Percentiles rank a stretch among this genome's conserved stretches.
phyloP scores from a whole-genome alignment of 2,113 vertebrate genomes.

The Catharus bicknelli region DNA sequence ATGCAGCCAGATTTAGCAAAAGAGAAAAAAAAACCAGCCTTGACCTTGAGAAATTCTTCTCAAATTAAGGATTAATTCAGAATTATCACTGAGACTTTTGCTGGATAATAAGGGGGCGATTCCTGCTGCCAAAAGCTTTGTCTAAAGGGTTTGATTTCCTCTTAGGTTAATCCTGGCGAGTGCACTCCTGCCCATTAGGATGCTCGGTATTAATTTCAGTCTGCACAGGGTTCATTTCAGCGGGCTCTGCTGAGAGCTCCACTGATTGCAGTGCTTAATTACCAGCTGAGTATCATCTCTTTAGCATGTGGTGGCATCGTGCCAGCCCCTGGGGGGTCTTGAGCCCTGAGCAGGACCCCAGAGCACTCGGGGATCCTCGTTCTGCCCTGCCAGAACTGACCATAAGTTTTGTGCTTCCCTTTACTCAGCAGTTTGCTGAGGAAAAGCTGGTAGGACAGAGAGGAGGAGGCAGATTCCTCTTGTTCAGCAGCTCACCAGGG shows the following conservation, averaged over 20 bases:
- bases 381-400: background rate
- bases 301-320: background rate
- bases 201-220: constrained; percentile 15
- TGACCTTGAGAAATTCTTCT: constrained; percentile 27
- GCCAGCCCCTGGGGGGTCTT: background rate
- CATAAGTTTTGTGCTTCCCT: background rate
- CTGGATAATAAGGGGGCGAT: background rate
- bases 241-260: constrained; percentile 9
- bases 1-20: background rate
- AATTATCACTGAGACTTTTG: accelerated
- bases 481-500: background rate
- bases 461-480: background rate
- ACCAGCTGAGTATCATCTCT: background rate
- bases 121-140: constrained; percentile 4
- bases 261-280: constrained; percentile 44
- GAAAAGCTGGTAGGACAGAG: background rate
- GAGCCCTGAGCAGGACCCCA: background rate
- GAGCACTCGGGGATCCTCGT: accelerated
- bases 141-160: constrained; percentile 1
- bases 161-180: background rate
- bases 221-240: constrained; percentile 24
- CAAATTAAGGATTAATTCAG: background rate
- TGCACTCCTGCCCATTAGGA: constrained; percentile 15
- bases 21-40: background rate
- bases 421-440: constrained; percentile 4